Evolutionary conservation across 2,888 invertebrate species (phyloP).

Genomic region (Allacma fusca): DNA sequence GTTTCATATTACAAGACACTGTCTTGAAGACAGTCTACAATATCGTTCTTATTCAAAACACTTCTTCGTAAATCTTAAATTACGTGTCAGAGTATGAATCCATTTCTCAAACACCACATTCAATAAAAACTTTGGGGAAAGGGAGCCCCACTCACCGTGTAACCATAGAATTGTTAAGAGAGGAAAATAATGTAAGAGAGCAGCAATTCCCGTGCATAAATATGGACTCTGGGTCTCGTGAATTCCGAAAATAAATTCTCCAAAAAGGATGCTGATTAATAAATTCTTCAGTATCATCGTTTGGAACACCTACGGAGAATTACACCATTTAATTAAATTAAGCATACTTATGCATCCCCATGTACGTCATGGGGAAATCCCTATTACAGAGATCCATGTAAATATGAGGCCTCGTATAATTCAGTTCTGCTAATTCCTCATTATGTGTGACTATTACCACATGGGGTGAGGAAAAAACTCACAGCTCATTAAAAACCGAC

Average conservation of each 20-base stretch:
- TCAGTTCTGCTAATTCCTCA: too few species aligned
- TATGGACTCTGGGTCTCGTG: slow-evolving; percentile 84
- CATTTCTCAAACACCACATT: neutral
- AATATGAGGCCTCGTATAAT: too few species aligned
- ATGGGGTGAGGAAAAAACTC: neutral
- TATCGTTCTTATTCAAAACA: too few species aligned
- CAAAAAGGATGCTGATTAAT: slow-evolving; percentile 90
- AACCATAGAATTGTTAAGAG: slow-evolving; percentile 94
- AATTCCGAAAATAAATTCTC: slow-evolving; percentile 88
- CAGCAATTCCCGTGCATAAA: slow-evolving; percentile 87
- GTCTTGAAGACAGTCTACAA: too few species aligned
- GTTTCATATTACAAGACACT: too few species aligned
- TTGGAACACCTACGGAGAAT: slow-evolving; percentile 58
- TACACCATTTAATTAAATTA: neutral
- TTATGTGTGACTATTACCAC: neutral
- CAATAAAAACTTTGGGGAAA: too few species aligned
- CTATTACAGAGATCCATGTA: neutral
- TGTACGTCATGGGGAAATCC: too few species aligned
- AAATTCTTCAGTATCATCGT: too few species aligned
- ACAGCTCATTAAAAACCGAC: too few species aligned
- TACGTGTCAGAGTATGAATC: too few species aligned
- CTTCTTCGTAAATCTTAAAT: too few species aligned
- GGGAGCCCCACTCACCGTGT: slow-evolving; percentile 87
- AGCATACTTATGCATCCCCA: too few species aligned
- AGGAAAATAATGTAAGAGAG: slow-evolving; percentile 88